phyloP scores from a whole-genome alignment of 1,140 invertebrate species.

The Meloidogyne hapla region DNA sequence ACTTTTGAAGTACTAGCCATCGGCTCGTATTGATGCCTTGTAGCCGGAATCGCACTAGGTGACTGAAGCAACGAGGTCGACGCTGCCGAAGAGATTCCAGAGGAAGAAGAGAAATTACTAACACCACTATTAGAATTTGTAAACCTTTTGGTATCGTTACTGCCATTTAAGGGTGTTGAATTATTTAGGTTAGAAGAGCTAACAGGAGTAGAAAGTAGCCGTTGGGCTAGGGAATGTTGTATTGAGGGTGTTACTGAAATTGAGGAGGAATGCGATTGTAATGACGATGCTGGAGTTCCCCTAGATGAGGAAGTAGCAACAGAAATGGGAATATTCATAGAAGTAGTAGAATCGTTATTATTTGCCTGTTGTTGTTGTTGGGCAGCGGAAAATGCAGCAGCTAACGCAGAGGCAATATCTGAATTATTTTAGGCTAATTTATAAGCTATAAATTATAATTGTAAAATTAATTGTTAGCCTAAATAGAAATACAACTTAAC shows the following conservation, averaged over 20 bases:
- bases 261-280: not conserved
- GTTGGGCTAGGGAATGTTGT: conserved; percentile 19
- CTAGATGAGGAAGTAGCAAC: conserved; percentile 11
- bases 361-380: conserved; percentile 22
- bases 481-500: no score
- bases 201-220: conserved; percentile 15
- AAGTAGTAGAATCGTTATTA: conserved; percentile 5
- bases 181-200: not conserved
- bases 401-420: conserved; percentile 19
- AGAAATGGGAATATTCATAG: conserved; percentile 10
- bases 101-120: not conserved
- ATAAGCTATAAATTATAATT: not conserved
- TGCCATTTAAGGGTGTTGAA: not conserved
- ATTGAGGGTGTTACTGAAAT: conserved; percentile 13
- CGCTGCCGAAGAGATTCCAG: conserved; percentile 13
- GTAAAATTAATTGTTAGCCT: not conserved
- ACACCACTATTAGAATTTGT: not conserved
- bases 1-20: not conserved
- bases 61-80: conserved; percentile 15
- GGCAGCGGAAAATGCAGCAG: conserved; percentile 14
- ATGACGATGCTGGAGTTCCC: not conserved
- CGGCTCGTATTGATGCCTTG: not conserved
- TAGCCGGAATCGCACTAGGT: not conserved
- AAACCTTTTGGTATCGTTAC: no score
- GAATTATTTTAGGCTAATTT: no score